Evolutionary conservation across 2,888 invertebrate species (phyloP), one percentile per base, ranked within the genome.

Genomic region (Apoderus coryli): DNA sequence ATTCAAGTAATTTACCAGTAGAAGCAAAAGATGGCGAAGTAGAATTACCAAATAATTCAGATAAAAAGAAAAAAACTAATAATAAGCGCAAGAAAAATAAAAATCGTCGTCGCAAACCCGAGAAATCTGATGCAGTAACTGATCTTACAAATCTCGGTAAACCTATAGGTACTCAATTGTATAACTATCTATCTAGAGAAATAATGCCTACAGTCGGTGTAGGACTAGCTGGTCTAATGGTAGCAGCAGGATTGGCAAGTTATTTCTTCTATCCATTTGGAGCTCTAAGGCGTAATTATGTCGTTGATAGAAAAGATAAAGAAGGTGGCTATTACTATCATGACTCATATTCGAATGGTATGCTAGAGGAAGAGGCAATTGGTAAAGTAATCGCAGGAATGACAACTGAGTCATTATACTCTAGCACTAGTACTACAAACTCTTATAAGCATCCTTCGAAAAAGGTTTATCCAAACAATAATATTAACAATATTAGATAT

Each of bases 121-220:
- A 63, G 0, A 64, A 66, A 44, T 52, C 52, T 11, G 60, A 61
- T 40, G 35, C 31, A 25, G 38, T 27, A 16, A 34, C 32, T n/a
- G 50, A 48, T 1, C 51, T 52, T 36, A 44, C 48, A 16, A 41
- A 46, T 2, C 54, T 54, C 42, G 60, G 61, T 23, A 68, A 76
- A 32, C 75, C 77, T 2, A 64, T 80, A 1, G 67, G 75, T 6
- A 75, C 78, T 1, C 74, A 78, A 50, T 69, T 81, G 14, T 81
- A 80, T 47, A 80, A 77, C 45, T 81, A 77, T 45, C 56, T 81
- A 22, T 77, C 79, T 3, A 64, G 80, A 43, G 80, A 81, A 60
- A 75, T 81, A 1, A 79, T 81, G 75, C 80, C 81, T 1, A 76
- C 77, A 15, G 76, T 81, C 11, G 80, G 81, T 1, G 75, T 80